phyloP scores from a whole-genome alignment of 2,888 invertebrate genomes.

The Trisateles emortualis region DNA sequence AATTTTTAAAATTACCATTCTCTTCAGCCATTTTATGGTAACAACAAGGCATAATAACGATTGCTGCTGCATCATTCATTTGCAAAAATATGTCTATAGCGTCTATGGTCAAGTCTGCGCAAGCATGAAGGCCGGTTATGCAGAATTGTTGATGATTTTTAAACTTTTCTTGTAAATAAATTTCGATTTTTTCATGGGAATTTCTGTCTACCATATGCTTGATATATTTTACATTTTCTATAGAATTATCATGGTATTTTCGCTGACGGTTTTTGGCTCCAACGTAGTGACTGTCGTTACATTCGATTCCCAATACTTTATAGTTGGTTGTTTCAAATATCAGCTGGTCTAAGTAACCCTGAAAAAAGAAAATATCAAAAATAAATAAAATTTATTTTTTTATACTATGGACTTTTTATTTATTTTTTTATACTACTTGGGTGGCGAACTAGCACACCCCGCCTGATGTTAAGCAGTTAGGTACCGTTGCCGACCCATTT shows the following conservation, averaged over 20 bases:
- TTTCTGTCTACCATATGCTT: conserved; percentile 85
- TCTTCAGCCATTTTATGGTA: conserved; percentile 89
- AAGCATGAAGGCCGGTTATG: conserved; percentile 90
- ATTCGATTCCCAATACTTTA: conserved; percentile 90
- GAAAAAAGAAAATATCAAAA: conserved; percentile 44
- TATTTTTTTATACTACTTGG: too few relatives aligned
- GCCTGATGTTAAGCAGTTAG: too few relatives aligned
- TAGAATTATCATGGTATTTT: conserved; percentile 83
- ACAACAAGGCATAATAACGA: conserved; percentile 92
- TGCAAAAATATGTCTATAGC: conserved; percentile 89
- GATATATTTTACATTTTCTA: conserved; percentile 85
- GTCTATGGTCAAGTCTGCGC: conserved; percentile 91
- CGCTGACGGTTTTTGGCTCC: conserved; percentile 87
- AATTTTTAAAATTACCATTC: conserved; percentile 84
- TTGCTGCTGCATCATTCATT: conserved; percentile 82
- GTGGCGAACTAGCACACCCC: too few relatives aligned
- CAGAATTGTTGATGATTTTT: conserved; percentile 64
- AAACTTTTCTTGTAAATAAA: conserved; percentile 71
- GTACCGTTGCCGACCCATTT: too few relatives aligned
- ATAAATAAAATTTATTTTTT: too few relatives aligned
- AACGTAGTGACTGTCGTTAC: conserved; percentile 83
- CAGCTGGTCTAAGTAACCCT: conserved; percentile 92
- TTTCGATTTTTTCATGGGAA: conserved; percentile 78
- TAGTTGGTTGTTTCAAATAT: conserved; percentile 86
- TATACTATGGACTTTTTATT: not conserved